phyloP scores from a whole-genome alignment of 1,140 invertebrate species.

The Rhynchophorus ferrugineus region DNA sequence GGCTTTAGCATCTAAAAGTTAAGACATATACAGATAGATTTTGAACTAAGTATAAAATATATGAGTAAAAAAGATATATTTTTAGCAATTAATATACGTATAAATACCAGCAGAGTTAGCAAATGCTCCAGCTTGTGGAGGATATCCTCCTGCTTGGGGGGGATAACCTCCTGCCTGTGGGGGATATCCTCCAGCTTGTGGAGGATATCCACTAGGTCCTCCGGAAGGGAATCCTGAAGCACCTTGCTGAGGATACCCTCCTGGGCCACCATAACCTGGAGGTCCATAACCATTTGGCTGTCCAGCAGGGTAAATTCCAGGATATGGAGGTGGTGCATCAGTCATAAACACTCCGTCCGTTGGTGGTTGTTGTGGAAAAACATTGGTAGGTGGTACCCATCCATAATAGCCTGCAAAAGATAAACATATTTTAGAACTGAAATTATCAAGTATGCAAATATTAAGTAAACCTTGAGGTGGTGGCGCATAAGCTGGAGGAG shows the following conservation, averaged over 20 bases:
- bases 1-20: constrained; percentile 59
- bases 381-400: constrained; percentile 79
- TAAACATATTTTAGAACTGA: neutral
- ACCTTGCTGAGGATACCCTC: constrained; percentile 22
- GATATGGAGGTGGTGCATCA: constrained; percentile 91
- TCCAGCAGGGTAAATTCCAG: constrained; percentile 56
- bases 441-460: neutral
- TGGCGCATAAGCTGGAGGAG: constrained; percentile 82
- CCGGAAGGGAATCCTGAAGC: constrained; percentile 5
- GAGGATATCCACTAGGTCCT: constrained; percentile 31
- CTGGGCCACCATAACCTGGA: constrained; percentile 18
- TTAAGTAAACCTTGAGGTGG: constrained; percentile 46
- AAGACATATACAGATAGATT: neutral
- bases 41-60: no score
- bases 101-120: constrained; percentile 26
- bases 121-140: constrained; percentile 28
- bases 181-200: constrained; percentile 28
- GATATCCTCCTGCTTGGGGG: constrained; percentile 29
- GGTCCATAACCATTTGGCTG: constrained; percentile 28
- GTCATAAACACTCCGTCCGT: constrained; percentile 85
- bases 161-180: constrained; percentile 22
- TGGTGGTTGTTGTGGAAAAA: constrained; percentile 57
- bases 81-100: no score
- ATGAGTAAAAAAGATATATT: no score
- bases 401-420: constrained; percentile 71